phyloP scores from a whole-genome alignment of 2,888 invertebrate genomes.

The Eupithecia subumbrata region DNA sequence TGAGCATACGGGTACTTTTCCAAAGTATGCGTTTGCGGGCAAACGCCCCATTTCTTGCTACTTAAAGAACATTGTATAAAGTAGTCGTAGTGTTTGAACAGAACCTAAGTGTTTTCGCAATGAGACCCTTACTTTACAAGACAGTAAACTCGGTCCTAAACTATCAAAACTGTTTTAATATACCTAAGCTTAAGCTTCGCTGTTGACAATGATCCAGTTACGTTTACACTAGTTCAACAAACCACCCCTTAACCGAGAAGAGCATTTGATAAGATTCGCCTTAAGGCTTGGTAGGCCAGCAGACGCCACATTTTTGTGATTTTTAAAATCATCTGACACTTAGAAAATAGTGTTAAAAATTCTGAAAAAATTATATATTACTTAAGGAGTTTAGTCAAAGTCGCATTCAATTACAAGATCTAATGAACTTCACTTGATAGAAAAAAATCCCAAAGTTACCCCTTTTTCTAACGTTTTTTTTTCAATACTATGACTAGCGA shows the following conservation, averaged over 20 bases:
- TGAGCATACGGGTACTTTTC: not conserved
- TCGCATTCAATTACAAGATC: too few species aligned
- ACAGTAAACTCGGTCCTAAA: conserved; percentile 25
- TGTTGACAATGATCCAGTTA: conserved; percentile 15
- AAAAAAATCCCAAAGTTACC: too few species aligned
- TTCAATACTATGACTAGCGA: too few species aligned
- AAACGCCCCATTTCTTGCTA: not conserved
- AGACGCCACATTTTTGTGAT: too few species aligned
- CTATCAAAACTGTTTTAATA: conserved; percentile 25
- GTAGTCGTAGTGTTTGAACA: not conserved
- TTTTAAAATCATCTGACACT: too few species aligned
- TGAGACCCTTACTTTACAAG: conserved; percentile 10
- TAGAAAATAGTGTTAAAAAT: too few species aligned
- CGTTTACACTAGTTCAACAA: conserved; percentile 12
- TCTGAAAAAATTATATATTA: too few species aligned
- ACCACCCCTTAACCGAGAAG: not conserved
- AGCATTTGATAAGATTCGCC: not conserved
- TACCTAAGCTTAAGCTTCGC: conserved; percentile 1
- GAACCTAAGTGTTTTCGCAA: not conserved
- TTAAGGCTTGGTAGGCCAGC: too few species aligned
- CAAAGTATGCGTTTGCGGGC: not conserved
- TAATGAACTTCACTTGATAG: too few species aligned
- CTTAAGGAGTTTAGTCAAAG: too few species aligned
- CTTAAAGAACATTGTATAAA: not conserved
- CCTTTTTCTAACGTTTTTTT: too few species aligned